phyloP scores from a whole-genome alignment of 2,888 invertebrate species.

The Arenicola marina region DNA sequence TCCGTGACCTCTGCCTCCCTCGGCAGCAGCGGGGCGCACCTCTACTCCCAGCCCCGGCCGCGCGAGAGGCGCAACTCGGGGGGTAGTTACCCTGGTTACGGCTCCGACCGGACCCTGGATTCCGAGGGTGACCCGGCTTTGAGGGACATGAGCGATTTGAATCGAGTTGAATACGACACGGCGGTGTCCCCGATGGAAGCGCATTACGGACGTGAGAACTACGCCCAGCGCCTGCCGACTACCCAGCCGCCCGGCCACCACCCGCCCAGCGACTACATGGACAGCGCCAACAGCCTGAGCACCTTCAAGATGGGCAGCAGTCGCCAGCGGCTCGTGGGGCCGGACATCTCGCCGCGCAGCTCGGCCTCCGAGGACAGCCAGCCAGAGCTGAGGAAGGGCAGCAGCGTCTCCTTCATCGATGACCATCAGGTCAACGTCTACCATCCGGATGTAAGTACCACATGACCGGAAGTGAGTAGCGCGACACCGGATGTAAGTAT shows the following conservation, averaged over 20 bases:
- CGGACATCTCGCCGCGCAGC: background rate
- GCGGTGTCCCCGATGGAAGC: background rate
- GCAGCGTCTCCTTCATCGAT: conserved; percentile 2
- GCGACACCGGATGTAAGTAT: no score
- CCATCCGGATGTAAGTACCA: conserved; percentile 3
- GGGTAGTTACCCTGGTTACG: no score
- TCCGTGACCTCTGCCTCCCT: no score
- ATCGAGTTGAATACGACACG: no score
- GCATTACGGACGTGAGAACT: no score
- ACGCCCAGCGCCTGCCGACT: background rate
- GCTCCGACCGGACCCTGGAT: no score
- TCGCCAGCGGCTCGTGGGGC: conserved; percentile 10
- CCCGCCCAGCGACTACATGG: conserved; percentile 2
- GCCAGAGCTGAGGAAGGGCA: background rate
- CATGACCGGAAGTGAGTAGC: background rate
- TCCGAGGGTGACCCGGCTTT: no score
- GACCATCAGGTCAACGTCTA: conserved; percentile 4
- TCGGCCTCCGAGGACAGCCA: background rate
- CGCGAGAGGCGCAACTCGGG: no score
- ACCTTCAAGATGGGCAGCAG: conserved; percentile 14
- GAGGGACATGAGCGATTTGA: no score
- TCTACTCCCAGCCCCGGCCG: no score
- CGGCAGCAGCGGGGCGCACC: no score
- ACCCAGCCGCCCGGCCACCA: background rate
- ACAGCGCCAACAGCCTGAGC: conserved; percentile 11